Evolutionary conservation across 2,113 vertebrate genomes (phyloP).

Genomic region (Poecile atricapillus): DNA sequence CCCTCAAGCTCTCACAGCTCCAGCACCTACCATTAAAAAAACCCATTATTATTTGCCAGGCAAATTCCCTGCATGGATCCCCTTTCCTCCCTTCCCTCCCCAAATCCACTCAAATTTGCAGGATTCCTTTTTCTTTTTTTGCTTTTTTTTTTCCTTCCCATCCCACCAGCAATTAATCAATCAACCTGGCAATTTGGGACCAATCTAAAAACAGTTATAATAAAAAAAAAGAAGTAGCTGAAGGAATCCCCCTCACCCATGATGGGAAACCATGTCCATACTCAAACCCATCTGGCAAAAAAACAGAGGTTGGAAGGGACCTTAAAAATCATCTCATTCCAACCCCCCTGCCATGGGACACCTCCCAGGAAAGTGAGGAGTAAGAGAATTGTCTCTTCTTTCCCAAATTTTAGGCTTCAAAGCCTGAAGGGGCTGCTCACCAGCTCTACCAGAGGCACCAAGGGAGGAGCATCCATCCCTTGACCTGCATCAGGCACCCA

Average conservation of each 20-base stretch:
- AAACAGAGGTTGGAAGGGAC: neutral
- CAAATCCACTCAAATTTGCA: neutral
- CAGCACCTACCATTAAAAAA: neutral
- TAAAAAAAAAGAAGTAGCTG: neutral
- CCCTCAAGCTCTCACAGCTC: neutral
- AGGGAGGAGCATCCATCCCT: neutral
- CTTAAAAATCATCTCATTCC: neutral
- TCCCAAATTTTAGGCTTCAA: neutral
- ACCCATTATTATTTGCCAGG: neutral
- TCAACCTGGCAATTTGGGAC: neutral
- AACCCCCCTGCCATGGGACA: accelerated
- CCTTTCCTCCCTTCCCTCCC: neutral
- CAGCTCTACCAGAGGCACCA: neutral
- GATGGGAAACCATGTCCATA: neutral
- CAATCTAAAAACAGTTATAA: neutral
- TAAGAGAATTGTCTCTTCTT: neutral
- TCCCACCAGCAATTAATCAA: neutral
- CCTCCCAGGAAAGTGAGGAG: neutral
- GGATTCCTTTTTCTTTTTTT: neutral
- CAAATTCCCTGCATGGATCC: neutral
- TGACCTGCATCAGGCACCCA: neutral
- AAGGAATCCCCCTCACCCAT: neutral
- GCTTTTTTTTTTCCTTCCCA: neutral
- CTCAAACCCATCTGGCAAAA: neutral
- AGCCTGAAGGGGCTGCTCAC: neutral